A percentile compares a stretch with the other conserved stretches of the same genome.
Conservation (phyloP, 53 echinoderm and acorn worm species). For the Holothuria leucospilota region DNA sequence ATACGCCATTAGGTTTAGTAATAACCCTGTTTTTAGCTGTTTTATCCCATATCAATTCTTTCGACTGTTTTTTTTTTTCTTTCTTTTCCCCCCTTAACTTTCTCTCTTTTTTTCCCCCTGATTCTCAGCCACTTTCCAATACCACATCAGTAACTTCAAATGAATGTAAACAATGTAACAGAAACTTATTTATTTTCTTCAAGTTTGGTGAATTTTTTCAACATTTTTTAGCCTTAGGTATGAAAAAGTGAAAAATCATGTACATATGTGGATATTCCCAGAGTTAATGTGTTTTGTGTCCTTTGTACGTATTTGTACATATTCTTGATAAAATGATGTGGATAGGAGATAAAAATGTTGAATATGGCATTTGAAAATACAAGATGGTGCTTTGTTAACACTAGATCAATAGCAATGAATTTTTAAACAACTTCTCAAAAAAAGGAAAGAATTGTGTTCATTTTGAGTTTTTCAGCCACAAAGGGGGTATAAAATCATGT, state of each 20-base stretch:
- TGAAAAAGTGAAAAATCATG: slow-evolving; percentile 25
- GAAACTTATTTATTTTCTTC: slow-evolving; percentile 1
- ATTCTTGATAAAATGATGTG: slow-evolving; percentile 46
- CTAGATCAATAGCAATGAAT: slow-evolving; percentile 42
- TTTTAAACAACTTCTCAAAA: slow-evolving; percentile 34
- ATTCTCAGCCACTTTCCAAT: too few relatives aligned
- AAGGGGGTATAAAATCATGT: slow-evolving; percentile 38
- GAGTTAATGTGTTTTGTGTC: slow-evolving; percentile 36
- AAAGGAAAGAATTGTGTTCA: neutral
- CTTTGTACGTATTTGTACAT: slow-evolving; percentile 47
- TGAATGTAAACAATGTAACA: too few relatives aligned
- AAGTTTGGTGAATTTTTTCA: slow-evolving; percentile 1
- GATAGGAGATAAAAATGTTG: slow-evolving; percentile 22
- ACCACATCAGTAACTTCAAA: too few relatives aligned
- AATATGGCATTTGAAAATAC: slow-evolving; percentile 40
- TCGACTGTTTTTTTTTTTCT: too few relatives aligned
- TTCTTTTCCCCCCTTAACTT: too few relatives aligned
- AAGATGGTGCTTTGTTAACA: slow-evolving; percentile 41
- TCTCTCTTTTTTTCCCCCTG: too few relatives aligned
- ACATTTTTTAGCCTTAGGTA: slow-evolving; percentile 30
- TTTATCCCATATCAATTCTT: too few relatives aligned
- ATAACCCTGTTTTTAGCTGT: too few relatives aligned
- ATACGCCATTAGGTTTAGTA: too few relatives aligned
- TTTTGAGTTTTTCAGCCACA: slow-evolving; percentile 21
- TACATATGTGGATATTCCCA: slow-evolving; percentile 45